Evolutionary conservation across 1,140 invertebrate genomes (phyloP).

Genomic region (Drosophila nasuta): DNA sequence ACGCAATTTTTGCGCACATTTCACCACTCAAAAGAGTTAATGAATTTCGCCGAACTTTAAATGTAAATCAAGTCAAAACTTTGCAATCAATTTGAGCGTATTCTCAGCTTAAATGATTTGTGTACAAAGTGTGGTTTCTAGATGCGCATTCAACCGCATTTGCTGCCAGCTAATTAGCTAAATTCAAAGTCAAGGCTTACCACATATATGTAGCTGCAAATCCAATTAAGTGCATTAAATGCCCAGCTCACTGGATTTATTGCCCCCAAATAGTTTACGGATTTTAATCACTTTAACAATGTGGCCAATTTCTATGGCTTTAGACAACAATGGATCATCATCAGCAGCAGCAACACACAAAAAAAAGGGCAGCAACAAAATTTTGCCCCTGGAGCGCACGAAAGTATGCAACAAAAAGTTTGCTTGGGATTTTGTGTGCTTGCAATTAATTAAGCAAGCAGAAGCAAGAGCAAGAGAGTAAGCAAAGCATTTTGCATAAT

Average conservation of each 20-base stretch:
- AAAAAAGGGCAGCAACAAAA: too few relatives aligned
- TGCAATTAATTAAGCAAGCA: constrained; percentile 11
- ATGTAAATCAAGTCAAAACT: too few relatives aligned
- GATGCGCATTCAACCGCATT: neutral
- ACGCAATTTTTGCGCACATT: neutral
- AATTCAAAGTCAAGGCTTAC: neutral
- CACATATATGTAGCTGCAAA: neutral
- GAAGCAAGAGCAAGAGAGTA: too few relatives aligned
- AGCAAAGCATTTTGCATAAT: constrained; percentile 2
- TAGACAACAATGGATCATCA: neutral
- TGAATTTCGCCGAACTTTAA: too few relatives aligned
- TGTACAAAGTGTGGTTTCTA: neutral
- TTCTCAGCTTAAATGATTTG: too few relatives aligned
- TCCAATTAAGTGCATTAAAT: neutral
- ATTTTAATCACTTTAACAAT: neutral
- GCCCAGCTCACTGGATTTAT: neutral
- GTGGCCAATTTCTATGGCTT: constrained; percentile 1
- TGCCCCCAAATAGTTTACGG: neutral
- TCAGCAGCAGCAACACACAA: neutral
- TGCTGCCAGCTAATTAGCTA: neutral
- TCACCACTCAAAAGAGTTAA: neutral
- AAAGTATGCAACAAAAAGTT: constrained; percentile 28
- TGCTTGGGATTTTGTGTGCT: neutral
- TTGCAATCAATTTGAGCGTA: too few relatives aligned
- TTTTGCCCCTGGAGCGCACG: neutral